Evolutionary conservation across 2,797 vertebrate species (phyloP).

Genomic region (Luscinia megarhynchos): DNA sequence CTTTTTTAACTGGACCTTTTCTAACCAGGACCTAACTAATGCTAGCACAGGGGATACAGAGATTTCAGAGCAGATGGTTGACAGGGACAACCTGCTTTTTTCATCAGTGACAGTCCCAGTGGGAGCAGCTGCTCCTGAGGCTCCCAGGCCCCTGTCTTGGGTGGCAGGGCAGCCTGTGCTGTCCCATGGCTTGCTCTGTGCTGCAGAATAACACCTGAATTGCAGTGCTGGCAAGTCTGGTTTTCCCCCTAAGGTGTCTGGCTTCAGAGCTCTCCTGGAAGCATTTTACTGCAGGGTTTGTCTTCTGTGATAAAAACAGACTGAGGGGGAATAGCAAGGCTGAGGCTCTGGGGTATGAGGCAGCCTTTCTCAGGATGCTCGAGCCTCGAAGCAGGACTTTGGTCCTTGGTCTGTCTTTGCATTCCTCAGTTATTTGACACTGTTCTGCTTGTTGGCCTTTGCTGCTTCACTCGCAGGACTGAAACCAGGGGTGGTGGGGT

Average conservation of each 20-base stretch:
- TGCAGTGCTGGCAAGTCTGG: background rate
- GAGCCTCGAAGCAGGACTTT: background rate
- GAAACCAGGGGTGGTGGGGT: background rate
- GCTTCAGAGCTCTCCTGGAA: background rate
- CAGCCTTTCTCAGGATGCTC: background rate
- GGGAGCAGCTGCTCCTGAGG: background rate
- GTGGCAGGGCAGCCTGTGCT: background rate
- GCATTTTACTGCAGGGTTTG: background rate
- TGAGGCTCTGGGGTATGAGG: background rate
- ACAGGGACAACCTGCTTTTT: background rate
- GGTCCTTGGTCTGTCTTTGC: background rate
- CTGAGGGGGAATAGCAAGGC: background rate
- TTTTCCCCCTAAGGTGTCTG: background rate
- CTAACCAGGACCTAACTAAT: conserved; percentile 23
- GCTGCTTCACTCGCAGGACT: conserved; percentile 1
- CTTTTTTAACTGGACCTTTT: conserved; percentile 31
- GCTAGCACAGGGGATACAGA: conserved; percentile 34
- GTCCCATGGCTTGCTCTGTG: background rate
- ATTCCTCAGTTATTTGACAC: background rate
- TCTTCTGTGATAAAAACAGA: background rate
- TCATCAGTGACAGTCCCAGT: background rate
- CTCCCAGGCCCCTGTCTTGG: background rate
- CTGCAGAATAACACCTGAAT: background rate
- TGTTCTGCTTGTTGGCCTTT: background rate
- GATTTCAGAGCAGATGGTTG: background rate